Conservation (phyloP, 35 echinoderm and acorn worm species). For the Heliocidaris erythrogramma region DNA sequence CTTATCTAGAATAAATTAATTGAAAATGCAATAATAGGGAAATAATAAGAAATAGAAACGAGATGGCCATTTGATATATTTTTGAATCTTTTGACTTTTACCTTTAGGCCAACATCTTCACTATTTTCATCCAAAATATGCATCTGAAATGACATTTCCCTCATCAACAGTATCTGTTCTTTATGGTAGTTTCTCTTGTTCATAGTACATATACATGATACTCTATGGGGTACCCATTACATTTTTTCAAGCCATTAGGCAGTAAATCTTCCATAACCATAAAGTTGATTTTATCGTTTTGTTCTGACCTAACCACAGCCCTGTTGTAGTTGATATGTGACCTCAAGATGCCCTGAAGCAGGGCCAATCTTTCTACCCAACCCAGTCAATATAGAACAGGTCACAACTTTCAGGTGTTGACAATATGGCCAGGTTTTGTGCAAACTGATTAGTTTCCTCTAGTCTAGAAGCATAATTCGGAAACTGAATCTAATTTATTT, state of each 20-base stretch:
- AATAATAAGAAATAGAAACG: no score
- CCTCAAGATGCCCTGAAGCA: background rate
- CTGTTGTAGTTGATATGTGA: slow-evolving; percentile 8
- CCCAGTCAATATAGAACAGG: background rate
- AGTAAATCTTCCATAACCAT: slow-evolving; percentile 30
- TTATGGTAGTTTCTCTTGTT: background rate
- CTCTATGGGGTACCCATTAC: background rate
- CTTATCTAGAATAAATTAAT: no score
- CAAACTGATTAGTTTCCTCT: no score
- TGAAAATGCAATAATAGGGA: no score
- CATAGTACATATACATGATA: background rate
- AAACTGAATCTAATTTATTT: no score
- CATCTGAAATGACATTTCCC: no score
- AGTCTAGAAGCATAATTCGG: no score
- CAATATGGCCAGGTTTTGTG: slow-evolving; percentile 21
- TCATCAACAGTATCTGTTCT: no score
- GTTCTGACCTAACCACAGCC: slow-evolving; percentile 20
- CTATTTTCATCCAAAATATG: no score
- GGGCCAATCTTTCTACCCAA: background rate
- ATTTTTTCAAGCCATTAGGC: slow-evolving; percentile 15
- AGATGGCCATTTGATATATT: no score
- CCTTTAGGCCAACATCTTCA: no score
- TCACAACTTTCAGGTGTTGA: slow-evolving; percentile 37
- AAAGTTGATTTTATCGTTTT: slow-evolving; percentile 14
- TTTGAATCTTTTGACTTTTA: no score